phyloP scores from a whole-genome alignment of 2,113 vertebrate species.

The Tachycineta bicolor region DNA sequence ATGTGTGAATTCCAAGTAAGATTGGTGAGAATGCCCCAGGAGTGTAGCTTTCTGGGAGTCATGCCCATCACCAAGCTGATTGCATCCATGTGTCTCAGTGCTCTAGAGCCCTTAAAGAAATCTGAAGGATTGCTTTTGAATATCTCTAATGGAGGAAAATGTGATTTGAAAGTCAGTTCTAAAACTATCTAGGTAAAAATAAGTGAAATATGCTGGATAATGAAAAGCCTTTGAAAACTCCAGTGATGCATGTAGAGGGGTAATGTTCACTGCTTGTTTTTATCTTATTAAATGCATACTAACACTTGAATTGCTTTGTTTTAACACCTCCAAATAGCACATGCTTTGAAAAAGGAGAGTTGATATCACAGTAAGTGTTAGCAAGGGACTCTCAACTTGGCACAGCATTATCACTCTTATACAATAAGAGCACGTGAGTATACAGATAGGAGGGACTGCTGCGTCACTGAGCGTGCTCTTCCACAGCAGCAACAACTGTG shows the following conservation, averaged over 20 bases:
- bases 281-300: conserved; percentile 15
- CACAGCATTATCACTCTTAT: not conserved
- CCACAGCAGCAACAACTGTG: not conserved
- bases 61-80: not conserved
- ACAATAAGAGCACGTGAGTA: not conserved
- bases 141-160: not conserved
- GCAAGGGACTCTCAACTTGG: not conserved
- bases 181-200: conserved; percentile 28
- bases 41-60: not conserved
- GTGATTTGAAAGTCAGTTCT: conserved; percentile 17
- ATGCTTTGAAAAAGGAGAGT: not conserved
- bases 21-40: not conserved
- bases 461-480: not conserved
- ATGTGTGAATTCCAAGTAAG: conserved; percentile 2
- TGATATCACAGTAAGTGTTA: not conserved
- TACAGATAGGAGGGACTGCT: not conserved
- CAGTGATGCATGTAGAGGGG: not conserved
- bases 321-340: not conserved
- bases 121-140: conserved; percentile 15
- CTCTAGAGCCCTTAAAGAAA: not conserved
- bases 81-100: not conserved
- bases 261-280: conserved; percentile 36
- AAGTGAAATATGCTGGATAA: conserved; percentile 12
- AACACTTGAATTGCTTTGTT: conserved; percentile 25
- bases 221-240: conserved; percentile 49